Percentiles rank a stretch among this genome's conserved stretches.
Evolutionary conservation across 2,888 invertebrate species (phyloP).

Genomic region (Tryphoninae sp.): DNA sequence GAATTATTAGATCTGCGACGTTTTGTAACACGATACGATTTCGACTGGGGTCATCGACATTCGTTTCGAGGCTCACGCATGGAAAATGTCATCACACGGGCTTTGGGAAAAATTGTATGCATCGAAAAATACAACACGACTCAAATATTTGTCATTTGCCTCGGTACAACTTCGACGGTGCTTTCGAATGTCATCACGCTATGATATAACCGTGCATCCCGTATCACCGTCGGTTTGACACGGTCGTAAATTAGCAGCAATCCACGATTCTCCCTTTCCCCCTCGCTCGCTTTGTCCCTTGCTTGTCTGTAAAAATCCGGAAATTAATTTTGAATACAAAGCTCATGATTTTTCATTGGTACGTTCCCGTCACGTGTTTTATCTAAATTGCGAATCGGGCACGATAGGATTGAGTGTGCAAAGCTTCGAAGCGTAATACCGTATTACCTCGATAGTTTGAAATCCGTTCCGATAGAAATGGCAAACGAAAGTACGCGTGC

Average conservation of each 20-base stretch:
- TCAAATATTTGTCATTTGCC: constrained; percentile 32
- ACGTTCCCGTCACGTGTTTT: constrained; percentile 26
- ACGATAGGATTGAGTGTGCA: constrained; percentile 39
- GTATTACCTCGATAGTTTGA: constrained; percentile 40
- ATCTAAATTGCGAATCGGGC: constrained; percentile 52
- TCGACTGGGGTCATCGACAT: neutral
- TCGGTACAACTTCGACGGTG: constrained; percentile 15
- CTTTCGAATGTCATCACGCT: neutral
- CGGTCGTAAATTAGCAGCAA: constrained; percentile 20
- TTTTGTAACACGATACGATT: neutral
- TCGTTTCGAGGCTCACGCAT: neutral
- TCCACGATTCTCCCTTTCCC: constrained; percentile 2
- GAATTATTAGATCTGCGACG: neutral
- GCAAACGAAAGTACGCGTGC: constrained; percentile 18
- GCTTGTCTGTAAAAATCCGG: constrained; percentile 11
- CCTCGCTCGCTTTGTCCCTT: neutral
- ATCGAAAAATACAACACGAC: constrained; percentile 6
- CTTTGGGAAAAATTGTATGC: neutral
- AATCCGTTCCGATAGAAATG: constrained; percentile 28
- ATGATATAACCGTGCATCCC: neutral
- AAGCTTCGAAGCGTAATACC: constrained; percentile 53
- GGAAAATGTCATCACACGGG: neutral
- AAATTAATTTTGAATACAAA: constrained; percentile 42
- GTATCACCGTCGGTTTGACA: constrained; percentile 5
- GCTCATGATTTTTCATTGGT: constrained; percentile 49